phyloP scores from a whole-genome alignment of 2,113 vertebrate genomes.

The Aplodontia rufa region DNA sequence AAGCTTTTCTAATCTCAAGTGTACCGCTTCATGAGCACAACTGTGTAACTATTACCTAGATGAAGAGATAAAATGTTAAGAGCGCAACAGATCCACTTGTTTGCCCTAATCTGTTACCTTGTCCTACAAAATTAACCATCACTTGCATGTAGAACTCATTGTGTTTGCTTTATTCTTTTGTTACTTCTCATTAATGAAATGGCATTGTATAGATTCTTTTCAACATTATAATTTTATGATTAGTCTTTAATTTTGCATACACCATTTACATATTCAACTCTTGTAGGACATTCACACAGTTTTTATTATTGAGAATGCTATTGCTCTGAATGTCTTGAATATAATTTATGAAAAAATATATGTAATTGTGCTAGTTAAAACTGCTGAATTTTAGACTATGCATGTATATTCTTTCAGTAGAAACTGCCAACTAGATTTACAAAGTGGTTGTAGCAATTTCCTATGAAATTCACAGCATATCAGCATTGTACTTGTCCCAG shows the following conservation, averaged over 20 bases:
- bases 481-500: not conserved
- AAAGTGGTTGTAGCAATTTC: not conserved
- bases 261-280: not conserved
- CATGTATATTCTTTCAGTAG: not conserved
- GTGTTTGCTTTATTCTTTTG: not conserved
- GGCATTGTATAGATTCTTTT: not conserved
- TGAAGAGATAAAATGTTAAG: too few species aligned
- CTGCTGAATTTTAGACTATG: not conserved
- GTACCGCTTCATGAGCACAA: not conserved
- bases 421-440: not conserved
- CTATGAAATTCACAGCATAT: not conserved
- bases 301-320: not conserved
- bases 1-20: not conserved
- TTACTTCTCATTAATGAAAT: not conserved
- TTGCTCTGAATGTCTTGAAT: not conserved
- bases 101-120: not conserved
- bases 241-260: not conserved
- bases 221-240: not conserved
- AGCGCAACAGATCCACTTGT: not conserved
- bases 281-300: not conserved
- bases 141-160: not conserved
- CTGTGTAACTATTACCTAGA: not conserved
- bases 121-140: not conserved
- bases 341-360: not conserved
- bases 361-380: not conserved